These are phyloP conservation scores for Penaeus indicus DNA, from an alignment of 1,140 invertebrate species.

Conservation along the genomic window DNA sequence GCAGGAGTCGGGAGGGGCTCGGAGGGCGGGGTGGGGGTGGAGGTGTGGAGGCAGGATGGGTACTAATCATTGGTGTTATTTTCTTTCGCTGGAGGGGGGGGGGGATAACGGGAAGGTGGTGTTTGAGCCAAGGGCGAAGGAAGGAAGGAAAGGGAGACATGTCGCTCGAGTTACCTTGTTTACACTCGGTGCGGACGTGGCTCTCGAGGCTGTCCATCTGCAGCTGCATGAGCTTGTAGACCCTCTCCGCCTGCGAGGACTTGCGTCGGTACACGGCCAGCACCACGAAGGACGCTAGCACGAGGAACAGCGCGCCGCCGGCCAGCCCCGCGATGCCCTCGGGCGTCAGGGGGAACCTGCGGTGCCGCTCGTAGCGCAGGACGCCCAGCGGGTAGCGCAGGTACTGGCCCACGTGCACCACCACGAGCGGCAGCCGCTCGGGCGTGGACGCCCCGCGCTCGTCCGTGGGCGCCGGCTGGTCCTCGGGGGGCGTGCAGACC, in stretches of 20 bases:
- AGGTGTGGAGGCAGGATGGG: too few species aligned
- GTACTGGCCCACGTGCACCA: slow-evolving; percentile 89
- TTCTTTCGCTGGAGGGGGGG: too few species aligned
- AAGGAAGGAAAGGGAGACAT: background rate
- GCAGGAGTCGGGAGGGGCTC: background rate
- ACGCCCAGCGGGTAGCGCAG: slow-evolving; percentile 84
- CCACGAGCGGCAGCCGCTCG: slow-evolving; percentile 86
- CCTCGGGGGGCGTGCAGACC: slow-evolving; percentile 89
- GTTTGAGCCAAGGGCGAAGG: too few species aligned
- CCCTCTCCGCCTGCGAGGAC: slow-evolving; percentile 93
- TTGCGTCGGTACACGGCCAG: slow-evolving; percentile 90
- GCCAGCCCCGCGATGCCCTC: slow-evolving; percentile 89
- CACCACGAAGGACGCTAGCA: slow-evolving; percentile 87
- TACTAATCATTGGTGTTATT: too few species aligned
- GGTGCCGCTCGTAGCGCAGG: slow-evolving; percentile 71
- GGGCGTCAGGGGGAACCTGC: slow-evolving; percentile 84
- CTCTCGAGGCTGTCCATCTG: slow-evolving; percentile 99
- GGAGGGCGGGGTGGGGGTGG: too few species aligned
- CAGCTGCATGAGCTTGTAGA: slow-evolving; percentile 97
- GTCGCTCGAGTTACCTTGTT: slow-evolving; percentile 78
- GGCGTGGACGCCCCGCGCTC: slow-evolving; percentile 84
- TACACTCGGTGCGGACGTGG: slow-evolving; percentile 97
- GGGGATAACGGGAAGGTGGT: too few species aligned
- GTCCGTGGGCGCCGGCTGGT: slow-evolving; percentile 87
- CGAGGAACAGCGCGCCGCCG: slow-evolving; percentile 84